phyloP scores from a whole-genome alignment of 2,797 vertebrate species.

The Sebastes nivosus region DNA sequence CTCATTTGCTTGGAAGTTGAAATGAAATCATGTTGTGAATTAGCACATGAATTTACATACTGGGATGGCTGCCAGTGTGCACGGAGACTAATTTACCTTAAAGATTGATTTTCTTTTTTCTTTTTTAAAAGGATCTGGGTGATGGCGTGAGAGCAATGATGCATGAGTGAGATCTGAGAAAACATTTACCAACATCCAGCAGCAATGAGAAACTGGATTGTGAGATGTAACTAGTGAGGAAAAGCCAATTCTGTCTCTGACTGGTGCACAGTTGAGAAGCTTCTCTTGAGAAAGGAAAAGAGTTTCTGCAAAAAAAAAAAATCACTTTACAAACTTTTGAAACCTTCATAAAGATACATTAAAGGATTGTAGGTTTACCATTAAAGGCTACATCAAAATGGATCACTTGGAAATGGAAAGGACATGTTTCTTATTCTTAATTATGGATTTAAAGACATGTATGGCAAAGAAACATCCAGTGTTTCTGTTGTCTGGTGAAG shows the following conservation, averaged over 20 bases:
- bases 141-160: conserved; percentile 85
- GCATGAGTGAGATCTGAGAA: conserved; percentile 70
- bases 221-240: conserved; percentile 56
- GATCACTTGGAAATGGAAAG: conserved; percentile 11
- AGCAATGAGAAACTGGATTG: conserved; percentile 48
- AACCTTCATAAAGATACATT: background rate
- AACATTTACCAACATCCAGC: conserved; percentile 73
- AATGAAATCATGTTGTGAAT: conserved; percentile 99
- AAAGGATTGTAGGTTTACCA: background rate
- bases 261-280: conserved; percentile 33
- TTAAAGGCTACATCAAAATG: background rate
- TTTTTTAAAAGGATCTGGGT: conserved; percentile 74
- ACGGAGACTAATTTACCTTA: conserved; percentile 88
- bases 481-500: conserved; percentile 3
- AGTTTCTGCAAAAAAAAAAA: conserved; percentile 18
- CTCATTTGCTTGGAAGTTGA: conserved; percentile 98
- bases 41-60: conserved; percentile 99
- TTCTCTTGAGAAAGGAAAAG: conserved; percentile 24
- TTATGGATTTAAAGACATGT: background rate
- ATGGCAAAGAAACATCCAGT: conserved; percentile 4
- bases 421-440: conserved; percentile 8
- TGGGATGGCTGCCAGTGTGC: conserved; percentile 90
- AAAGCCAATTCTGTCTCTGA: conserved; percentile 39
- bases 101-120: conserved; percentile 77
- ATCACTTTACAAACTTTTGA: conserved; percentile 28